Evolutionary conservation across 2,888 invertebrate species (phyloP).

Genomic region (Diabrotica balteata): DNA sequence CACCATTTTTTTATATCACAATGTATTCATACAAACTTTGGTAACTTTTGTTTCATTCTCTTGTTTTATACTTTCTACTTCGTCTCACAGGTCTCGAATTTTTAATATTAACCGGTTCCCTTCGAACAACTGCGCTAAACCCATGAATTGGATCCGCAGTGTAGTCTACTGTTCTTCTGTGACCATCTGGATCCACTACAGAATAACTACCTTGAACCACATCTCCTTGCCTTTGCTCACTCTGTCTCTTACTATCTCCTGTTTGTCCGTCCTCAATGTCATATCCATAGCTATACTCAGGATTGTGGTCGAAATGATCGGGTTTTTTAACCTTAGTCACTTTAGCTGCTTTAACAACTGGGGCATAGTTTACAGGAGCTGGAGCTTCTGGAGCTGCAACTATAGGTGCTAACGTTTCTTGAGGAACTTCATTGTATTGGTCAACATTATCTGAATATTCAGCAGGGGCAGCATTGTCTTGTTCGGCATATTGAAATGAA

Average conservation of each 20-base stretch:
- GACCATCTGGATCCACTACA: constrained; percentile 64
- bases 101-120: constrained; percentile 63
- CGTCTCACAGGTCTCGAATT: constrained; percentile 43
- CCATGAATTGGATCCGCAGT: constrained; percentile 69
- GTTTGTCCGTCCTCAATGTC: constrained; percentile 65
- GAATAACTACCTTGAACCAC: constrained; percentile 65
- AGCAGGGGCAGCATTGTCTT: no score
- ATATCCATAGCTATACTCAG: constrained; percentile 63
- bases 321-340: constrained; percentile 45
- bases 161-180: constrained; percentile 64
- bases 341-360: no score
- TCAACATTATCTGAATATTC: no score
- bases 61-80: constrained; percentile 43
- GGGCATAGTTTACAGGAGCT: no score
- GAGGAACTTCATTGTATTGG: no score
- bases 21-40: background rate
- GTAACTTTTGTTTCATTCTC: background rate
- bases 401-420: no score
- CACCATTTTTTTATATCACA: no score
- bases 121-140: constrained; percentile 71
- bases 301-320: background rate
- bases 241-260: constrained; percentile 58
- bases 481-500: constrained; percentile 31
- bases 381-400: no score
- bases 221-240: constrained; percentile 63